Percentiles rank a stretch among this genome's conserved stretches.
Conservation (phyloP, 2,888 invertebrate genomes). For the Platerodrilus igneus region DNA sequence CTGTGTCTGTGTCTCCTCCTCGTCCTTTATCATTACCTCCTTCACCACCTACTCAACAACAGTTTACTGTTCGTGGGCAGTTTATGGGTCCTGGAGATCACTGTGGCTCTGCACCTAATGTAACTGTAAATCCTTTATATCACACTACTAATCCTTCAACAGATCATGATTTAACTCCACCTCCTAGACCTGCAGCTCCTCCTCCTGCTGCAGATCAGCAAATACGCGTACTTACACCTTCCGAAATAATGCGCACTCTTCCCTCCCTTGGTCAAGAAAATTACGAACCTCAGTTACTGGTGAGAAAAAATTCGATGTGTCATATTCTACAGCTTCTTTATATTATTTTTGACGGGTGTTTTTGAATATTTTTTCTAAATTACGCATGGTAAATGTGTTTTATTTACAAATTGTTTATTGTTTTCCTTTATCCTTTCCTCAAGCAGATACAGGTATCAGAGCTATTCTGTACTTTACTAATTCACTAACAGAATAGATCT, state of each 20-base stretch:
- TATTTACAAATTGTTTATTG: conserved; percentile 12
- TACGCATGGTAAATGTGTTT: conserved; percentile 18
- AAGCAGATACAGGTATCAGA: conserved; percentile 26
- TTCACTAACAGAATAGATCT: conserved; percentile 29
- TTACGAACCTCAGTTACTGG: conserved; percentile 58
- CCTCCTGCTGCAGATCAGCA: conserved; percentile 63
- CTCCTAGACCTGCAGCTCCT: conserved; percentile 26
- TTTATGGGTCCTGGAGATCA: conserved; percentile 49
- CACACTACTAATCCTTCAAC: conserved; percentile 37
- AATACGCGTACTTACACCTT: conserved; percentile 83
- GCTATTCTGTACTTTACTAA: conserved; percentile 27
- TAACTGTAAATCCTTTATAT: conserved; percentile 60
- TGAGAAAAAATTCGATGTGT: conserved; percentile 29
- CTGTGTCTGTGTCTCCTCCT: conserved; percentile 27
- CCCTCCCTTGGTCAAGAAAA: conserved; percentile 75
- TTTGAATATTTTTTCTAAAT: conserved; percentile 19
- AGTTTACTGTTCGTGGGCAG: conserved; percentile 47
- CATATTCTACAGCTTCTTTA: conserved; percentile 20
- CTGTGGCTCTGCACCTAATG: conserved; percentile 63
- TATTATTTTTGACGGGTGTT: conserved; percentile 23
- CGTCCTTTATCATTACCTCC: conserved; percentile 32
- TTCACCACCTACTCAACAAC: conserved; percentile 44
- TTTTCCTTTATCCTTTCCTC: conserved; percentile 12
- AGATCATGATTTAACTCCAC: conserved; percentile 26
- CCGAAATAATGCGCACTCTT: conserved; percentile 87